A percentile compares a stretch with the other conserved stretches of the same genome.
These are phyloP conservation scores for Aphodius sticticus DNA, from an alignment of 2,888 invertebrate genomes.

Conservation along the genomic window DNA sequence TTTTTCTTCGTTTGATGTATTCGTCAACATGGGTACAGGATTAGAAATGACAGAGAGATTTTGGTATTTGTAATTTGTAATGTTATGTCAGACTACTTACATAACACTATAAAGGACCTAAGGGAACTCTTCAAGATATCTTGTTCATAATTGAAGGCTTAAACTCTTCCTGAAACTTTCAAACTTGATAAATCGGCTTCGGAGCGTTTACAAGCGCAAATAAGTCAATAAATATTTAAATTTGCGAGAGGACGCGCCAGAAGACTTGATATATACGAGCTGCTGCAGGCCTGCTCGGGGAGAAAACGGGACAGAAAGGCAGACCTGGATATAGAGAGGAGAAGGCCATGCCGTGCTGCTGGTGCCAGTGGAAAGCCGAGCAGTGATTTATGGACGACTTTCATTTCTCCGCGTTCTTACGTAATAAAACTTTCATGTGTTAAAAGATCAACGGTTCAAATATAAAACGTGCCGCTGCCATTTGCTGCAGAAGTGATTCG, in stretches of 20 bases:
- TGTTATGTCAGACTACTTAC: no score
- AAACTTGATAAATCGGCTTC: conserved; percentile 5
- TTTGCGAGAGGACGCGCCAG: conserved; percentile 11
- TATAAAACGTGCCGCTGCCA: conserved; percentile 16
- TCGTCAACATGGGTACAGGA: no score
- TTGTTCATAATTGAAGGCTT: background rate
- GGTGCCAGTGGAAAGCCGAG: conserved; percentile 27
- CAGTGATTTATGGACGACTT: conserved; percentile 30
- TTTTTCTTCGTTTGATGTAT: no score
- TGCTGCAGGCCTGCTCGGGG: background rate
- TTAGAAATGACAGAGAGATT: no score
- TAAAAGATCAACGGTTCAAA: conserved; percentile 28
- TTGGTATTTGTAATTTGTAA: no score
- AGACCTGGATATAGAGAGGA: background rate
- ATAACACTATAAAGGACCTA: no score
- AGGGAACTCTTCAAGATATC: no score
- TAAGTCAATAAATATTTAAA: conserved; percentile 25
- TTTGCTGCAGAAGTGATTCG: background rate
- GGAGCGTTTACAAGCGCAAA: conserved; percentile 17
- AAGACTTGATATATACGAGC: conserved; percentile 5
- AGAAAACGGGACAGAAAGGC: conserved; percentile 14
- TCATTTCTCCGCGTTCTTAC: conserved; percentile 31
- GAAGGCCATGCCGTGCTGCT: conserved; percentile 9
- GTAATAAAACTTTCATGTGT: conserved; percentile 32
- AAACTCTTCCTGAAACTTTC: background rate